Evolutionary conservation across 2,888 invertebrate species (phyloP), one percentile per base, ranked within the genome.

Genomic region (Rhabditoides inermis): DNA sequence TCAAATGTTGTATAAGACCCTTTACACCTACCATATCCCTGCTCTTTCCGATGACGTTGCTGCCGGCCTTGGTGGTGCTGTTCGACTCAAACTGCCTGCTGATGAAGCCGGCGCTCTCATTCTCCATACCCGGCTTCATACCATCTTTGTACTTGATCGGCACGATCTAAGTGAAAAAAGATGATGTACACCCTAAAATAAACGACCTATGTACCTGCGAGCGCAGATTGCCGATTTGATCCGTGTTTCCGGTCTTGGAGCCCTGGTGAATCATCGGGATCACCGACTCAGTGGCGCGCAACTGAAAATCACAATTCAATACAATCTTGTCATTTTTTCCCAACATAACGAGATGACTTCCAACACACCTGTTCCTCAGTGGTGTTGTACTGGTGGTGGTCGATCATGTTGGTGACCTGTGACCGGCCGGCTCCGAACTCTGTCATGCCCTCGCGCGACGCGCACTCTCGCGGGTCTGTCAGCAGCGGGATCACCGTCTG

Each of bases 401-500:
- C 72, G 22, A 71, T 63, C 12, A 72, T 62, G 18, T 61, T 54
- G 25, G 58, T 63, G 23, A 67, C 63, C 44, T 67, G 65, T 18
- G 45, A 36, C n/a, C 72, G 49, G 23, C 56, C 59, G 0, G 59
- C 60, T 28, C 72, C 72, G 46, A 70, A 72, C 12, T 68, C 55
- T 7, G 53, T 51, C 53, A 66, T 60, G n/a, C 65, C 69, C 18
- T 23, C 45, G 5, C 55, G 32, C 37, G 62, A 60, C 15, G 65
- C 65, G 49, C 58, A 62, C 25, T 55, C 55, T 7, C 49, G 25
- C 28, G 54, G 55, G 32, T 72, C 67, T 37, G 63, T 62, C 60
- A 61, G 67, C 15, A 72, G 40, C 26, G 72, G 68, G n/a, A 72
- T 54, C 0, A 68, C 63, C 3, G 69, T 70, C 44, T 70, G 65